A percentile compares a stretch with the other conserved stretches of the same genome.
Evolutionary conservation across 2,888 invertebrate genomes (phyloP).

Genomic region (Macrosoma leucophasiata): DNA sequence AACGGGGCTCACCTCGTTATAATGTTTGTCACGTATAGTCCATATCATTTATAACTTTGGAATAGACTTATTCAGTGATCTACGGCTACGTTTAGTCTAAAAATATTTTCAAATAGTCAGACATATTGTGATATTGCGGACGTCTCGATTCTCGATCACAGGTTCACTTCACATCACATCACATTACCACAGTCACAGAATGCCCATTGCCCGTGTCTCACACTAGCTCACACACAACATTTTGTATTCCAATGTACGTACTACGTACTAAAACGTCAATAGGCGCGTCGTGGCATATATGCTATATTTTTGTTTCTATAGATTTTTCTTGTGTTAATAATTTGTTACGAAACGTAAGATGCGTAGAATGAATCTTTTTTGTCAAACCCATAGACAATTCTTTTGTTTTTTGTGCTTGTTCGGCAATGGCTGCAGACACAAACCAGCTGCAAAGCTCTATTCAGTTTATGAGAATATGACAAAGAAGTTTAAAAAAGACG

Average conservation of each 20-base stretch:
- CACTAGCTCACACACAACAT: constrained; percentile 45
- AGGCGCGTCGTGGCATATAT: constrained; percentile 12
- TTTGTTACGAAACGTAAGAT: constrained; percentile 29
- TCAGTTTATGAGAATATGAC: no score
- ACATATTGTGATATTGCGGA: constrained; percentile 68
- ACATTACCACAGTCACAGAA: constrained; percentile 25
- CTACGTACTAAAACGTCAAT: constrained; percentile 40
- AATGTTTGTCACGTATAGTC: constrained; percentile 56
- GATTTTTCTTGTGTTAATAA: constrained; percentile 27
- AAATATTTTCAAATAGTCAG: constrained; percentile 75
- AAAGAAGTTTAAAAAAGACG: no score
- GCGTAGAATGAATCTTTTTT: constrained; percentile 52
- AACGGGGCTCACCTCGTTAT: constrained; percentile 46
- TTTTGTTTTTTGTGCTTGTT: no score
- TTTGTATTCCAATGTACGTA: constrained; percentile 49
- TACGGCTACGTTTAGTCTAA: constrained; percentile 62
- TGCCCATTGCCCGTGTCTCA: constrained; percentile 7
- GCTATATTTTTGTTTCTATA: constrained; percentile 27
- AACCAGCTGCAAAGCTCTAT: no score
- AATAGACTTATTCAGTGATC: constrained; percentile 43
- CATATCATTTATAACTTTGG: constrained; percentile 51
- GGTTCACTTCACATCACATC: constrained; percentile 27
- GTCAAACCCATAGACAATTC: no score
- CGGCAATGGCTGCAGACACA: no score
- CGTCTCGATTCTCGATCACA: constrained; percentile 66